A percentile compares a stretch with the other conserved stretches of the same genome.
Evolutionary conservation across 2,888 invertebrate genomes (phyloP).

Genomic region (Escarpia spicata): DNA sequence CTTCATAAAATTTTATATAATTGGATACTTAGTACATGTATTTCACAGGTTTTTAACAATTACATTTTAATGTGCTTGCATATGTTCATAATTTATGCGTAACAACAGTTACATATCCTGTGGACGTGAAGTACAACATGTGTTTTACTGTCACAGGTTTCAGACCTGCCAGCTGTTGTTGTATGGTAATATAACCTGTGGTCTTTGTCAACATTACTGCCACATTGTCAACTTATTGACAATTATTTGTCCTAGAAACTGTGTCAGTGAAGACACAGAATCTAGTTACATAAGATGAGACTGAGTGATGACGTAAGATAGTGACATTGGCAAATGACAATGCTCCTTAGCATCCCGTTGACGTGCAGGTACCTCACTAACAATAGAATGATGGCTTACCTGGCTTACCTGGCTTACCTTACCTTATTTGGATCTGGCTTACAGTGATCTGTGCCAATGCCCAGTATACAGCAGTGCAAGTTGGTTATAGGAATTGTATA

Average conservation of each 20-base stretch:
- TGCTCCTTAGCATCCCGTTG: not conserved
- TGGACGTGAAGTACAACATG: too few relatives aligned
- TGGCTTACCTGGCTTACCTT: not conserved
- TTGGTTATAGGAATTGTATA: not conserved
- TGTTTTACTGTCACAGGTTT: too few relatives aligned
- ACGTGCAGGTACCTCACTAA: not conserved
- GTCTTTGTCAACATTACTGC: too few relatives aligned
- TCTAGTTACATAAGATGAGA: not conserved
- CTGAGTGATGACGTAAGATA: not conserved
- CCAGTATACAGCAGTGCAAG: not conserved
- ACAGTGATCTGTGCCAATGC: not conserved
- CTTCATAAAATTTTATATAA: too few relatives aligned
- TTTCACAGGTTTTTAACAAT: too few relatives aligned
- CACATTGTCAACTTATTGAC: not conserved
- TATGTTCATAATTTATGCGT: too few relatives aligned
- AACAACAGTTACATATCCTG: too few relatives aligned
- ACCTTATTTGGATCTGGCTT: not conserved
- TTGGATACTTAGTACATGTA: too few relatives aligned
- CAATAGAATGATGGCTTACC: not conserved
- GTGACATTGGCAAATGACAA: not conserved
- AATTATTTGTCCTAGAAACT: not conserved
- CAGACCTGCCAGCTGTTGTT: too few relatives aligned
- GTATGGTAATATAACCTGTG: too few relatives aligned
- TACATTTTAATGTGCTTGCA: too few relatives aligned
- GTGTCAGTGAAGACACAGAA: not conserved